Evolutionary conservation across 2,113 vertebrate genomes (phyloP), one percentile per base, ranked within the genome.

Genomic region (Eidolon helvum): DNA sequence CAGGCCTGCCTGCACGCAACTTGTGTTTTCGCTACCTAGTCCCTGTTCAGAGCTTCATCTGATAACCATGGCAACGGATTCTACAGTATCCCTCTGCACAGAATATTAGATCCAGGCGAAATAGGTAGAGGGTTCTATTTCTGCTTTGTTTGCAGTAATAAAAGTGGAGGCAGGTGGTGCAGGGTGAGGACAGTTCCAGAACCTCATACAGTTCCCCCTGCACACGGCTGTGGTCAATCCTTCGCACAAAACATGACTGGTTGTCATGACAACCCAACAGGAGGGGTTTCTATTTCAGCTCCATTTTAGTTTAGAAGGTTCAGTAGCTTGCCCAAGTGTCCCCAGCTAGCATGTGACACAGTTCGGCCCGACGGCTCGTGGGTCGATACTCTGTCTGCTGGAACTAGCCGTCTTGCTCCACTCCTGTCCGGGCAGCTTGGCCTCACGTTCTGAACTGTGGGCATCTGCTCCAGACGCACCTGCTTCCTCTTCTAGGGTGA

Each of bases 341-440:
- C 65, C 7, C 2, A 21, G 9, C 15, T 21, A 35, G 65, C 7
- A 16, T 55, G 35, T 14, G 12, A 14, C 57, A 28, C 0, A 10
- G 28, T 28, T 38, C 3, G 2, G 3, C 33, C 53, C 33, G 30
- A 45, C 2, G 53, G 75, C 18, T 35, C 2, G 43, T 15, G 1
- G 2, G 2, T 28, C 11, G 5, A 10, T 0, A 2, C 40, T 48
- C 45, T 1, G 2, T 40, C 35, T 9, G n/a, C 22, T 38, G 0
- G 26, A 35, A 21, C 72, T 21, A 5, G 10, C n/a, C 43, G 71
- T 55, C 15, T 30, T 40, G 35, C 40, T 21, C 22, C 4, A 18
- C 8, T 63, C 26, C 69, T 0, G 1, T 22, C 43, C 22, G n/a
- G 48, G 30, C 10, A 24, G 71, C 40, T 2, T 2, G 61, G 26